These are phyloP conservation scores for Phenganax marumi DNA, from an alignment of 92 coral and sea anemone species.

Conservation along the genomic window DNA sequence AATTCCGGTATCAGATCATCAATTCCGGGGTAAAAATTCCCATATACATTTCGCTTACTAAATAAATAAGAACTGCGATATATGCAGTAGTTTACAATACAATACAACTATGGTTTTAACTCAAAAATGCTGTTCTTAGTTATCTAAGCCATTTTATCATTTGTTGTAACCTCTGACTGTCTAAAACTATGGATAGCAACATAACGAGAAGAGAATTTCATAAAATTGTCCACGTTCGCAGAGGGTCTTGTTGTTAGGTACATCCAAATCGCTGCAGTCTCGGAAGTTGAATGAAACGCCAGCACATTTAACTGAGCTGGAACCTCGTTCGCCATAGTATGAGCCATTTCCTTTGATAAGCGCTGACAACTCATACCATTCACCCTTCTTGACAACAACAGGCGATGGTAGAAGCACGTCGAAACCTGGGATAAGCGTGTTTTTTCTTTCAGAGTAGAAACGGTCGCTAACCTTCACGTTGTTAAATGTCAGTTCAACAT, in stretches of 20 bases:
- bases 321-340: constrained; percentile 71
- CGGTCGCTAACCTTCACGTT: constrained; percentile 28
- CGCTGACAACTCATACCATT: constrained; percentile 66
- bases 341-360: constrained; percentile 76
- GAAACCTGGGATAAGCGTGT: constrained; percentile 61
- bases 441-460: constrained; percentile 39
- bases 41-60: too few relatives aligned
- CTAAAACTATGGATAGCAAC: constrained; percentile 29
- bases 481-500: constrained; percentile 46
- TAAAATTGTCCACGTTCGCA: constrained; percentile 42
- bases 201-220: constrained; percentile 30
- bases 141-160: too few relatives aligned
- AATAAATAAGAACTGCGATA: too few relatives aligned
- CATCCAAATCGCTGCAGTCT: constrained; percentile 28
- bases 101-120: too few relatives aligned
- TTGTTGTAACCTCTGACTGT: background rate
- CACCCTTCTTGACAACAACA: constrained; percentile 55
- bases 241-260: constrained; percentile 28
- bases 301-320: constrained; percentile 60
- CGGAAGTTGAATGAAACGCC: constrained; percentile 64
- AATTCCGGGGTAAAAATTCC: too few relatives aligned
- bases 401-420: constrained; percentile 71
- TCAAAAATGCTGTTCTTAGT: too few relatives aligned
- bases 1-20: too few relatives aligned
- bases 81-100: too few relatives aligned